Evolutionary conservation across 2,888 invertebrate genomes (phyloP), one percentile per base, ranked within the genome.

Genomic region (Lasius platythorax): DNA sequence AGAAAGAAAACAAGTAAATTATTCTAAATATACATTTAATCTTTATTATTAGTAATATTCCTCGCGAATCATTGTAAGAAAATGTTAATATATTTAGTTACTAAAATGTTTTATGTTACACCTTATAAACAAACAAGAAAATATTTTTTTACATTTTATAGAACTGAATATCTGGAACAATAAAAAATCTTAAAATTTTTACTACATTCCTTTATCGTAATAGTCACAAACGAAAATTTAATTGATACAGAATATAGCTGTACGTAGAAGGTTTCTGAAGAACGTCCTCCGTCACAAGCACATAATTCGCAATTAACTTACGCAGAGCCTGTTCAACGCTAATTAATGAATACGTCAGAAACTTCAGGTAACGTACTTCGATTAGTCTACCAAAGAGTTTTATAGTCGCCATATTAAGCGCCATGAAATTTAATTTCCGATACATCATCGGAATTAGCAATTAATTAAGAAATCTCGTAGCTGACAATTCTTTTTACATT

Each of bases 271-370:
- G 74, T 85, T 89, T 87, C 81, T 87, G 81, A 87, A 88, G 85
- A 58, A 68, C 63, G 73, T 85, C 66, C 83, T 73, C 63, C 66
- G 61, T 66, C 82, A 73, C 64, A 70, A 67, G 64, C 58, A 73
- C 81, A 79, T 89, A 87, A 87, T 88, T 88, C 81, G 89, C 87
- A 90, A 90, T 90, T 89, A 90, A 88, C 88, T 90, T 86, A 85
- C 88, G 68, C 82, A 83, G 63, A 67, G 85, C 73, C 85, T 89
- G 83, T 83, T 89, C 83, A 63, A 74, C 87, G 82, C 61, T 86
- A 87, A 89, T 90, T 87, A 88, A 89, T 87, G 85, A 89, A 70
- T 86, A 82, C 76, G 85, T 85, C 85, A 84, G 82, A 76, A 89
- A 85, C 84, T 87, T 85, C 68, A 64, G 68, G 64, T 83, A 67